Conservation (phyloP, 2,888 invertebrate species). For the Ferdinandea cuprea region DNA sequence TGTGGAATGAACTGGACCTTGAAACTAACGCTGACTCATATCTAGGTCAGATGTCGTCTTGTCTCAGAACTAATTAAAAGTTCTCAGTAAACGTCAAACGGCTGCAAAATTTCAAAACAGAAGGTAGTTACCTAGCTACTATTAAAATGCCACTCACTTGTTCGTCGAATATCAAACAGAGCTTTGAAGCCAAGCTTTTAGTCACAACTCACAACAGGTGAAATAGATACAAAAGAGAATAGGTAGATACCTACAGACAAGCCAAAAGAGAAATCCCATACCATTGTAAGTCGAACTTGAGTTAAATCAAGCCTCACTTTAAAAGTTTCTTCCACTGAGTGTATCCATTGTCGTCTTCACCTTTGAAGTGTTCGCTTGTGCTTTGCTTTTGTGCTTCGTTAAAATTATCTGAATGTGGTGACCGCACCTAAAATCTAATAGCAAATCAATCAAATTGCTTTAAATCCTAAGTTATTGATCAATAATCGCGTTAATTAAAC, state of each 20-base stretch:
- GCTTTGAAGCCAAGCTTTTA: constrained; percentile 61
- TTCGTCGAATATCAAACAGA: constrained; percentile 27
- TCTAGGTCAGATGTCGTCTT: constrained; percentile 36
- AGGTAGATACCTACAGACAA: no score
- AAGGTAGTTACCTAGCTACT: neutral
- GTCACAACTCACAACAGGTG: constrained; percentile 65
- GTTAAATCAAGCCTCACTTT: constrained; percentile 51
- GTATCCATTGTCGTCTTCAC: constrained; percentile 66
- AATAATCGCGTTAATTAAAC: constrained; percentile 1
- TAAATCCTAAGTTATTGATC: constrained; percentile 12
- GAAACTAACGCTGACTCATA: constrained; percentile 36
- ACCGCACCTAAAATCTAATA: constrained; percentile 70
- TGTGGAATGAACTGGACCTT: constrained; percentile 8
- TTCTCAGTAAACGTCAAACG: constrained; percentile 23
- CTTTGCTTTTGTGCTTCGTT: constrained; percentile 67
- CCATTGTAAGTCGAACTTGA: constrained; percentile 40
- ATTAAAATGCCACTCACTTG: constrained; percentile 4
- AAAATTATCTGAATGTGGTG: constrained; percentile 49
- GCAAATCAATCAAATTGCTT: constrained; percentile 11
- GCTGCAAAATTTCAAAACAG: constrained; percentile 20
- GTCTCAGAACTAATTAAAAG: constrained; percentile 22
- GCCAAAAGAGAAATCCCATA: constrained; percentile 37
- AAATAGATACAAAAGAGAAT: constrained; percentile 46
- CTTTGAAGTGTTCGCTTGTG: constrained; percentile 72
- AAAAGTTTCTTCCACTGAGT: constrained; percentile 60